Evolutionary conservation across 2,797 vertebrate genomes (phyloP).

Genomic region (Podargus strigoides): DNA sequence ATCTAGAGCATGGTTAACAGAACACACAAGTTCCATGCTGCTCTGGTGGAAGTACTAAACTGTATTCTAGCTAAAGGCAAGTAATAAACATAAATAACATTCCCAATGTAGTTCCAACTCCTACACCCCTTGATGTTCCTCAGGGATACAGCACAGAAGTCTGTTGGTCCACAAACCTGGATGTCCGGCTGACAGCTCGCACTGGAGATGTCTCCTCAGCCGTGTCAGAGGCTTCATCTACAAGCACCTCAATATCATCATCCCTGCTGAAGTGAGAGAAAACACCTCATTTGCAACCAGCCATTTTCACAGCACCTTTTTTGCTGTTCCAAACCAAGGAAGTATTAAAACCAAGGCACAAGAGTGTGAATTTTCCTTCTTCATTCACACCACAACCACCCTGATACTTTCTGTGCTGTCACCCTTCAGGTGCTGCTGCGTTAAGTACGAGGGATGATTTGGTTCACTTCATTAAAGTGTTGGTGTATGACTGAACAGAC

Average conservation of each 20-base stretch:
- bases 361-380: neutral
- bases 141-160: neutral
- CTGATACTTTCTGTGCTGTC: neutral
- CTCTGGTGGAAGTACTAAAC: neutral
- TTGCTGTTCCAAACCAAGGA: neutral
- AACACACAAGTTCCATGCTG: neutral
- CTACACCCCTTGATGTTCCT: neutral
- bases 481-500: neutral
- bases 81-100: neutral
- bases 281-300: neutral
- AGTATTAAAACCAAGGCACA: neutral
- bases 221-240: conserved; percentile 85
- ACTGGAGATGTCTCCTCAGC: conserved; percentile 82
- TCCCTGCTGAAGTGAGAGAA: conserved; percentile 79
- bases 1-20: neutral
- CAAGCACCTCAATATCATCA: conserved; percentile 94
- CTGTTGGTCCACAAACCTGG: conserved; percentile 74
- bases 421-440: neutral
- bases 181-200: conserved; percentile 71
- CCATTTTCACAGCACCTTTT: neutral
- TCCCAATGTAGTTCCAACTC: neutral
- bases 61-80: neutral
- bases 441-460: neutral
- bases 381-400: neutral
- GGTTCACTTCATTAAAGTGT: neutral